These are phyloP conservation scores for Andrena dorsata DNA, from an alignment of 2,888 invertebrate genomes.

Conservation along the genomic window DNA sequence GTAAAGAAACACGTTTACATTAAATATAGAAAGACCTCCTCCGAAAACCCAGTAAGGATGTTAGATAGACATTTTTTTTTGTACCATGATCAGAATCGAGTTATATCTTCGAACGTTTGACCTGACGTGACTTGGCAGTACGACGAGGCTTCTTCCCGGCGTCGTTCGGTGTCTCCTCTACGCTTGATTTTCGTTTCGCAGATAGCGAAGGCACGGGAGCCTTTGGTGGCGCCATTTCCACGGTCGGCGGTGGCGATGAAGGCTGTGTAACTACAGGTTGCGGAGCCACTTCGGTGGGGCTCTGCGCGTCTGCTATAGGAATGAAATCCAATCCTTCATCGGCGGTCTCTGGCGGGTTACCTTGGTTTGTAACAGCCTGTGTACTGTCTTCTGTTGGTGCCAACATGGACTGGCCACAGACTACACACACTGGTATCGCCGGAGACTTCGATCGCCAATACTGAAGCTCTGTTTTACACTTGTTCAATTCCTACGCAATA, in stretches of 20 bases:
- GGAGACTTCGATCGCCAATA: constrained; percentile 96
- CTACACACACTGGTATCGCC: constrained; percentile 90
- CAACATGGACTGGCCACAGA: constrained; percentile 89
- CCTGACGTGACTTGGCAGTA: constrained; percentile 81
- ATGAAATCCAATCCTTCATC: constrained; percentile 84
- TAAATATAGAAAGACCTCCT: constrained; percentile 53
- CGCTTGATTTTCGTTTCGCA: constrained; percentile 80
- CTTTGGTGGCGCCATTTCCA: constrained; percentile 82
- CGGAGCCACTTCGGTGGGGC: constrained; percentile 77
- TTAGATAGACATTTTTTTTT: constrained; percentile 72
- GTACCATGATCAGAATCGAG: constrained; percentile 80
- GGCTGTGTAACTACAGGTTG: constrained; percentile 64
- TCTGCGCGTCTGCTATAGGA: constrained; percentile 84
- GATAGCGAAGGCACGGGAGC: constrained; percentile 77
- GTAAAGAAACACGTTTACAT: constrained; percentile 58
- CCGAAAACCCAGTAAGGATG: constrained; percentile 66
- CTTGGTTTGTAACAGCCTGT: constrained; percentile 88
- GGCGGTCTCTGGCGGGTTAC: constrained; percentile 86
- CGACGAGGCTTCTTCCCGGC: constrained; percentile 80
- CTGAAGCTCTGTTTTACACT: constrained; percentile 96
- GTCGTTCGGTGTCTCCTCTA: constrained; percentile 74
- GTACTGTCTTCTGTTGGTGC: constrained; percentile 87
- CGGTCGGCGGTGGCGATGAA: constrained; percentile 61
- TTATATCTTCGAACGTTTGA: constrained; percentile 83
- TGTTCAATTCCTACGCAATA: constrained; percentile 91